phyloP scores from a whole-genome alignment of 1,140 invertebrate species.

The Ericerus pela region DNA sequence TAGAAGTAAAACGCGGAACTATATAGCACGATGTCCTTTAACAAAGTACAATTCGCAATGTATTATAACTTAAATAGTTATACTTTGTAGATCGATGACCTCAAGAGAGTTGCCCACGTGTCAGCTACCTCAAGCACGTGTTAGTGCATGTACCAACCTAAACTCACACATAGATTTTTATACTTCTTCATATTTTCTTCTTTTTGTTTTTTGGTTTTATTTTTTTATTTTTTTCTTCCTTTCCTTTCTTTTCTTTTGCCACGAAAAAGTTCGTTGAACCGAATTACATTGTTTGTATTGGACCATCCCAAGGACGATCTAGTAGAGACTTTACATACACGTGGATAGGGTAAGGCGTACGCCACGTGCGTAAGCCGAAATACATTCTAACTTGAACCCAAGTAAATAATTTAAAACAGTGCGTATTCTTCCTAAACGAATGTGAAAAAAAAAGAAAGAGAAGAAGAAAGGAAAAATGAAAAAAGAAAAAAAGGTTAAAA shows the following conservation, averaged over 20 bases:
- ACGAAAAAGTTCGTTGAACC: background rate
- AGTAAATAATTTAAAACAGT: no score
- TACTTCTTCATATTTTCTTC: no score
- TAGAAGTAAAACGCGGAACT: no score
- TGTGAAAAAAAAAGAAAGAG: no score
- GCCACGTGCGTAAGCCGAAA: conserved; percentile 10
- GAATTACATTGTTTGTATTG: conserved; percentile 5
- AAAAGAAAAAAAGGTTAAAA: conserved; percentile 6
- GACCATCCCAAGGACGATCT: conserved; percentile 9
- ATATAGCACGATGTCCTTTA: no score
- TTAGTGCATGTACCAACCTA: background rate
- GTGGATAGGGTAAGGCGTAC: conserved; percentile 7
- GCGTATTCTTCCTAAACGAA: conserved; percentile 7
- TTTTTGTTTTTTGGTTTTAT: no score
- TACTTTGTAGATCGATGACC: background rate
- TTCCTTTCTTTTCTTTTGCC: no score
- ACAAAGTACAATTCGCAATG: no score
- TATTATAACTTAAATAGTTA: no score
- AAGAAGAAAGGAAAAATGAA: no score
- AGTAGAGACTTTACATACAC: conserved; percentile 4
- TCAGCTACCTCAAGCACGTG: background rate
- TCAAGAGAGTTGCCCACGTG: background rate
- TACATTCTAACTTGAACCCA: conserved; percentile 7
- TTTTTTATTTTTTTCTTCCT: no score
- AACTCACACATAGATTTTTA: no score